phyloP scores from a whole-genome alignment of 1,140 invertebrate species.

The Drosophila mauritiana region DNA sequence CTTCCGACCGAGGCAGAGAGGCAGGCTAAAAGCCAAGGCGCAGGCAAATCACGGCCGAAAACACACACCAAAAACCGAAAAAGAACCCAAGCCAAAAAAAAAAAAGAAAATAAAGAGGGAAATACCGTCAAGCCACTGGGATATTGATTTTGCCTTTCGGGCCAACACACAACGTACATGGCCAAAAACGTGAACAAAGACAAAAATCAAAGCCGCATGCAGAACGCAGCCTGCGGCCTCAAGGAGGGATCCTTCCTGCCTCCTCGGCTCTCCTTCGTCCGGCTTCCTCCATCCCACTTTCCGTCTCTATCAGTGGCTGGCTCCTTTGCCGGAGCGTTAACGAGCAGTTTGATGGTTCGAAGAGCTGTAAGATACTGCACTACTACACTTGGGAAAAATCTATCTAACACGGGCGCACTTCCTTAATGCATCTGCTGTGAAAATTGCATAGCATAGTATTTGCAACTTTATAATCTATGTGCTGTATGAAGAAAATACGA shows the following conservation, averaged over 20 bases:
- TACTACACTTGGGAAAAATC: neutral
- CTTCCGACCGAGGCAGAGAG: conserved; percentile 38
- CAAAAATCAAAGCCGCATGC: conserved; percentile 71
- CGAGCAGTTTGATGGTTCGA: conserved; percentile 49
- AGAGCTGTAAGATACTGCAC: conserved; percentile 17
- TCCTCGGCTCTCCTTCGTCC: neutral
- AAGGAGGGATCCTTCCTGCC: conserved; percentile 34
- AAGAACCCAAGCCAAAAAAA: neutral
- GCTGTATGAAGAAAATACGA: too few relatives aligned
- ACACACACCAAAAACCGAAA: conserved; percentile 1
- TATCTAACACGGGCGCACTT: too few relatives aligned
- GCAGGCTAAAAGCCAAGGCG: conserved; percentile 20
- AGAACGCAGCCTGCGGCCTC: conserved; percentile 60
- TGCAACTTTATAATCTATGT: too few relatives aligned
- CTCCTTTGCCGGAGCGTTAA: conserved; percentile 42
- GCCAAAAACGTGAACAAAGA: conserved; percentile 57
- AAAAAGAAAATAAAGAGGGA: neutral
- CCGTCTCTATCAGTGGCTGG: conserved; percentile 32
- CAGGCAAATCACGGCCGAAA: conserved; percentile 46
- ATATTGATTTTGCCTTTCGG: conserved; percentile 70
- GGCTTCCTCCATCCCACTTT: conserved; percentile 10
- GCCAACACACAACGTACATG: conserved; percentile 53
- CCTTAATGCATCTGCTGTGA: neutral
- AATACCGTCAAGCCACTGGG: conserved; percentile 45
- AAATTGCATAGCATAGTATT: too few relatives aligned